phyloP scores from a whole-genome alignment of 2,113 vertebrate genomes.

The Callipepla squamata region DNA sequence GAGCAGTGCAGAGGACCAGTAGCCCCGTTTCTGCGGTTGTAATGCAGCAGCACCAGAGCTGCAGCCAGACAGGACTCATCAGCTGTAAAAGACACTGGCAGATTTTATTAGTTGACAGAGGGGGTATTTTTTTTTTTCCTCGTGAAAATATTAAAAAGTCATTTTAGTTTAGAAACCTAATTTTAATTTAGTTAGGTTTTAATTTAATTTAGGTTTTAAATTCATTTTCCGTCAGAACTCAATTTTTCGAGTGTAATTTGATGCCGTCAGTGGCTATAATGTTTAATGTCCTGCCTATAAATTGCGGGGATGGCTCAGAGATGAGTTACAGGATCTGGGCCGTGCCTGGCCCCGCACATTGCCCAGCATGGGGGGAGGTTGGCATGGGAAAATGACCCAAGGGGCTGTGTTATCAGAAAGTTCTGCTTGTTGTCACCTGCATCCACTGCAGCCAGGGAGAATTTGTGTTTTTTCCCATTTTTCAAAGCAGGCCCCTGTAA shows the following conservation, averaged over 20 bases:
- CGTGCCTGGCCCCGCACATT: rapidly evolving
- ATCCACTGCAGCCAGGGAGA: not conserved
- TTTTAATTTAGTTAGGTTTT: conserved; percentile 72
- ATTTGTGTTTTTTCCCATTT: not conserved
- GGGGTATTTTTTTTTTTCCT: not conserved
- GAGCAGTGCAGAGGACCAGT: not conserved
- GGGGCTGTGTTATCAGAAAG: not conserved
- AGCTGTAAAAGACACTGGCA: conserved; percentile 53
- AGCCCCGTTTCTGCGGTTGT: conserved; percentile 1
- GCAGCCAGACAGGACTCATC: conserved; percentile 52
- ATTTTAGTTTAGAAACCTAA: conserved; percentile 68
- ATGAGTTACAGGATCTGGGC: conserved; percentile 64
- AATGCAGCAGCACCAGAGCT: not conserved
- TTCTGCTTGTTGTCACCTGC: not conserved
- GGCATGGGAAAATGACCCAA: not conserved
- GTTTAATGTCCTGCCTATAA: conserved; percentile 73
- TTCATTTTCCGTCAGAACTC: conserved; percentile 67
- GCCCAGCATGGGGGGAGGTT: not conserved
- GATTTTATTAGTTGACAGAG: conserved; percentile 63
- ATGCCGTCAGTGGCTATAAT: conserved; percentile 71
- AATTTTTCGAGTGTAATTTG: conserved; percentile 74
- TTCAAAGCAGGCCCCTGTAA: conserved; percentile 21
- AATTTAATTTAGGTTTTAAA: conserved; percentile 73
- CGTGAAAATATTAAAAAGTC: conserved; percentile 71
- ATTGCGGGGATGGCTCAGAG: conserved; percentile 49